A percentile compares a stretch with the other conserved stretches of the same genome.
Conservation (phyloP, 2,797 vertebrate species). For the Smutsia gigantea region DNA sequence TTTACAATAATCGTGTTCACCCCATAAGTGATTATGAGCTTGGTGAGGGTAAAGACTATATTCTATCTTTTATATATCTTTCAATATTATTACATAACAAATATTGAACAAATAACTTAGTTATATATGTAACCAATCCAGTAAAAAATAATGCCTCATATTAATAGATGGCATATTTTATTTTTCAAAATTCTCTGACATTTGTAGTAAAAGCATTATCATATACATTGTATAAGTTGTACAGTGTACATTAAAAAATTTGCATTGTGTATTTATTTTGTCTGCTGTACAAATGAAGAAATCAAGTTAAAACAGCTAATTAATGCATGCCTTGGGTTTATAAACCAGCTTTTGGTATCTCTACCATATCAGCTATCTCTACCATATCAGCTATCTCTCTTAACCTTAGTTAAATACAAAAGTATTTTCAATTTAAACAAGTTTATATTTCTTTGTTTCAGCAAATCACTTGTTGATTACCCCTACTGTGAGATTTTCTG, state of each 20-base stretch:
- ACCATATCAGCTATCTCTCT: background rate
- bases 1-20: conserved; percentile 33
- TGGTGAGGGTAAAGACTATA: background rate
- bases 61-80: background rate
- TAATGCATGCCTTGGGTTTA: background rate
- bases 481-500: background rate
- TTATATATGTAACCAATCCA: background rate
- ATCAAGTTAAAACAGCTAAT: background rate
- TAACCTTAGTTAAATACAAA: background rate
- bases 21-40: background rate
- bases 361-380: background rate
- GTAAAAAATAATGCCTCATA: background rate
- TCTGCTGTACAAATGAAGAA: conserved; percentile 31
- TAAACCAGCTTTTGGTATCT: background rate
- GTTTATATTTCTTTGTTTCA: conserved; percentile 39
- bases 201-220: background rate
- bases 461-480: conserved; percentile 20
- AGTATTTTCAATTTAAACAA: conserved; percentile 26
- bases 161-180: background rate
- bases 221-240: background rate
- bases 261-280: background rate
- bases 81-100: background rate
- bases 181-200: background rate
- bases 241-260: background rate
- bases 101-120: conserved; percentile 2